Conservation (phyloP, 2,113 vertebrate species). For the Smithornis capensis region DNA sequence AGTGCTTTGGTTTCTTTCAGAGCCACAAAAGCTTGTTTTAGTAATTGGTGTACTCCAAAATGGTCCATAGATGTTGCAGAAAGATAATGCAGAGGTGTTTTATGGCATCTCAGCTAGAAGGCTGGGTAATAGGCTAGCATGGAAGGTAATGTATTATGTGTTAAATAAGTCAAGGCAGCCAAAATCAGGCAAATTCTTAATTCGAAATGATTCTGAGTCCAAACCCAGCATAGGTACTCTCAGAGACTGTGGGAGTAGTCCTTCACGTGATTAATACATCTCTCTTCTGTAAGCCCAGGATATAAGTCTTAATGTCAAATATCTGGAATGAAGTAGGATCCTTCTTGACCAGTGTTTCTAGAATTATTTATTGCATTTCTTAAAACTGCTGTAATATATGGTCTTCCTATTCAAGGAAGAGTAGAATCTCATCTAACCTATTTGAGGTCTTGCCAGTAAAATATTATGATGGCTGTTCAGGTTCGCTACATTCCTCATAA, state of each 20-base stretch:
- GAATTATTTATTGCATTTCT: neutral
- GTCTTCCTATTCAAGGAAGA: neutral
- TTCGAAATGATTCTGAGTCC: neutral
- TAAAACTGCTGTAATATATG: neutral
- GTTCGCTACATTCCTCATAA: neutral
- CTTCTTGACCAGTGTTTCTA: neutral
- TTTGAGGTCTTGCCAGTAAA: neutral
- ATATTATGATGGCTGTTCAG: neutral
- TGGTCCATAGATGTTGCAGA: neutral
- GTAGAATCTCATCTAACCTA: no score
- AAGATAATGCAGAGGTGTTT: neutral
- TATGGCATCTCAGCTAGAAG: neutral
- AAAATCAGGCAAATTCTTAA: neutral
- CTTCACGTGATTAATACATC: neutral
- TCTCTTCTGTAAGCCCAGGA: neutral
- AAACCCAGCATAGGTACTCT: neutral
- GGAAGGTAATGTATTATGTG: no score
- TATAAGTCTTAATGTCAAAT: neutral
- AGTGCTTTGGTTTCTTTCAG: neutral
- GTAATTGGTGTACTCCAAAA: neutral
- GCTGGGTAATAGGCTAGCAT: neutral
- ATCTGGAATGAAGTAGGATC: neutral
- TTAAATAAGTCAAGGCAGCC: neutral
- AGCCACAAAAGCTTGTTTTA: neutral
- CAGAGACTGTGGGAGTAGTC: neutral